Base-by-base conservation (phyloP, 1,140 invertebrate species). In the Drosophila malerkotliana region DNA sequence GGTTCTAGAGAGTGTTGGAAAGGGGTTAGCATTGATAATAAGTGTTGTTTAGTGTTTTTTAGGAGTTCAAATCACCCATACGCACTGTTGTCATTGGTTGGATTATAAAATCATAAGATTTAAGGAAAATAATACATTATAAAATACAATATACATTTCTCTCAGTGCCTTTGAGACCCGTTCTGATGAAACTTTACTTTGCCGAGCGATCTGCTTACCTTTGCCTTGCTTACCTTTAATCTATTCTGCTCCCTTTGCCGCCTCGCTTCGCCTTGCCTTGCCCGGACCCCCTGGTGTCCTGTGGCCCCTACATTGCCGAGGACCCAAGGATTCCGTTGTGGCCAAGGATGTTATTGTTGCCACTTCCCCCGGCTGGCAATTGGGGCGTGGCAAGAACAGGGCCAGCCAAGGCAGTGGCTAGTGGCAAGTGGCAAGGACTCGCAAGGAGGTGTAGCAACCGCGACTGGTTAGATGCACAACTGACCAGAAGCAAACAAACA, bases 291-390 rank as follows among this genome's bases (percentile, higher is more conserved):
- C 28, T 30, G 28, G 32, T 37, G 34, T 10, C 34, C 3, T 4
- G 34, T 37, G 10, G 3, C 34, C 10, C 26, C 26, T 5, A 28
- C 26, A 28, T 6, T 28, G 5, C 26, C 26, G 26, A 28, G 26
- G 26, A 28, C 10, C 10, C 34, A 3, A 21, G 21, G 21, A 12
- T 10, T 37, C 9, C 10, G 10, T 10, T 37, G 34, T 61, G 52
- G 64, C 53, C 72, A 45, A 39, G 63, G 49, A 48, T 79, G 67
- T 85, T 85, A 74, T 80, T 77, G 51, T 74, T 73, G 60, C 39
- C 63, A 77, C n/a, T 15, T 44, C 14, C 41, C 14, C 10, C 34
- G 34, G 34, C 34, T 37, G 34, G 34, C 34, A 37, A n/a, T 32
- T 32, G 39, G 39, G 39, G 39, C 39, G 39, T 41, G 39, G 39